phyloP scores from a whole-genome alignment of 2,888 invertebrate species.

The Drosophila melanocephala region DNA sequence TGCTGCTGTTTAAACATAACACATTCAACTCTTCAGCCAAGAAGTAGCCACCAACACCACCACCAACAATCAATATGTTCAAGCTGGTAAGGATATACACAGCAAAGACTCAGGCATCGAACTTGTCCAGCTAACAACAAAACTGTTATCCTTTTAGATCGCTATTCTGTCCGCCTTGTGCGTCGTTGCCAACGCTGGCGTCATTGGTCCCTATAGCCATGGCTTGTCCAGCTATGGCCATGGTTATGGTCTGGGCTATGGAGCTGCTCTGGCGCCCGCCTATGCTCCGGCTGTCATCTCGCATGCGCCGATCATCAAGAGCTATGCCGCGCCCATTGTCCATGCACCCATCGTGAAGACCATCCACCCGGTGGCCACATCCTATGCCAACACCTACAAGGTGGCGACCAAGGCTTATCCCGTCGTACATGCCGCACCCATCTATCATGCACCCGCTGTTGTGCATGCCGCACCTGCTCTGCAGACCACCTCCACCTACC shows the following conservation, averaged over 20 bases:
- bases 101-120: conserved; percentile 43
- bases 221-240: conserved; percentile 40
- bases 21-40: conserved; percentile 74
- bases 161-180: conserved; percentile 85
- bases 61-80: conserved; percentile 83
- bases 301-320: conserved; percentile 78
- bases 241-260: conserved; percentile 67
- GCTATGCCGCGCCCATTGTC: conserved; percentile 81
- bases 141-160: conserved; percentile 65
- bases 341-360: conserved; percentile 80
- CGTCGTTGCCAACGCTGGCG: conserved; percentile 85
- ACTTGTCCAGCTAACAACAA: not conserved
- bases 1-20: conserved; percentile 84
- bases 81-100: conserved; percentile 85
- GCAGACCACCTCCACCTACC: conserved; percentile 82
- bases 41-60: conserved; percentile 70
- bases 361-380: conserved; percentile 83
- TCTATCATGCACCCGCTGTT: conserved; percentile 77
- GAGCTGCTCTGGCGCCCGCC: conserved; percentile 76
- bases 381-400: conserved; percentile 85
- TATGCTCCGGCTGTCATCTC: conserved; percentile 79
- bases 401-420: conserved; percentile 83
- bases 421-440: conserved; percentile 79
- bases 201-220: conserved; percentile 79
- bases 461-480: conserved; percentile 79